Evolutionary conservation across 1,140 invertebrate species (phyloP), one percentile per base, ranked within the genome.

Genomic region (Oryctes rhinoceros): DNA sequence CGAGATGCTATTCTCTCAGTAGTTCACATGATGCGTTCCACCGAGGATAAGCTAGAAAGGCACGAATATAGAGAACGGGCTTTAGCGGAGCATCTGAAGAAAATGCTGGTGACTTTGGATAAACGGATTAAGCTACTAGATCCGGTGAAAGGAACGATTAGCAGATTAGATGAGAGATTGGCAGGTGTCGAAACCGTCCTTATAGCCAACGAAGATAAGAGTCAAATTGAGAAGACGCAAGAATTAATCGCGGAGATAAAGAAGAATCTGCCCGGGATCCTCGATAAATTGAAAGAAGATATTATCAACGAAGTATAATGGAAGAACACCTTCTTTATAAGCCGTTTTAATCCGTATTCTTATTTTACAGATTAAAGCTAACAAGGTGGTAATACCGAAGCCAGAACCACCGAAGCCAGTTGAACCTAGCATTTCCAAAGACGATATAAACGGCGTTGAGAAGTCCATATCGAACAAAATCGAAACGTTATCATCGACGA

Each of bases 1-100:
- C 91, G 94, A 82, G 93, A 94, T 85, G 95, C 94, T 0, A 93
- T 96, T 86, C 86, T 96, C 81, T 94, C 94, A 35, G 88, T 98
- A 80, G 94, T 96, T 67, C 93, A 95, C 86, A 93, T 95, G 87
- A 92, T 96, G 87, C 90, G 94, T 30, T 91, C 92, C 30, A 92
- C 94, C 79, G 94, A 94, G 67, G 94, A 94, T 84, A 96, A 96
- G 87, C 86, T 97, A 80, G 95, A 96, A 84, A 88, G 95, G 35
- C 96, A 97, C 86, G 96, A 97, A 86, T 92, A 91, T 79, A 89
- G 96, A 15, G 95, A 96, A 85, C 91, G 93, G 59, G 92, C 94
- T 7, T 87, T 95, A 1, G 95, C 94, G 1, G 95, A 96, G 78
- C 91, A 94, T 79, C 83, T 96, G 6, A 96, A 95, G 88, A 94